Conservation (phyloP, 2,113 vertebrate genomes). For the Propithecus coquereli region DNA sequence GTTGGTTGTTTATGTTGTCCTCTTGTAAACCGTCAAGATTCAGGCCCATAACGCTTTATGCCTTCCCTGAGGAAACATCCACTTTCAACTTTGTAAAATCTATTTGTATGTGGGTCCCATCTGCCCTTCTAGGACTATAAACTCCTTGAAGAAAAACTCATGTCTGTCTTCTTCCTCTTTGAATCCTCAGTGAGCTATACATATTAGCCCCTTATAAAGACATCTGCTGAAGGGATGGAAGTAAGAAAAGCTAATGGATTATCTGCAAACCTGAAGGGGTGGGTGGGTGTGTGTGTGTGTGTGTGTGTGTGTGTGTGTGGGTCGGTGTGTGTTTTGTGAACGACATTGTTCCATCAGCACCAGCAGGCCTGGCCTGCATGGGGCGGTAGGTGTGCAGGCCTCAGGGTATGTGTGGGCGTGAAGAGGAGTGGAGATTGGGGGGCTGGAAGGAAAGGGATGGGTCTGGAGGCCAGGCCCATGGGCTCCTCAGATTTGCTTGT, state of each 20-base stretch:
- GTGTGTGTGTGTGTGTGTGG: background rate
- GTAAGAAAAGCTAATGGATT: background rate
- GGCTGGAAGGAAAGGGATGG: background rate
- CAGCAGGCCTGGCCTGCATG: background rate
- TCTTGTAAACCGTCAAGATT: background rate
- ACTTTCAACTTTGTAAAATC: constrained; percentile 38
- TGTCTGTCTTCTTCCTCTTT: background rate
- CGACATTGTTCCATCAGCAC: background rate
- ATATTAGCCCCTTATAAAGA: background rate
- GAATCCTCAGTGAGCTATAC: background rate
- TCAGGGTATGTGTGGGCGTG: background rate
- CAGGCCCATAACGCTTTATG: background rate
- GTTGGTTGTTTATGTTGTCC: background rate
- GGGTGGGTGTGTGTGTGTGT: no score
- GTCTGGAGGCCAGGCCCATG: background rate
- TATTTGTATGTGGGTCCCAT: background rate
- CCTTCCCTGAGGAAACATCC: background rate
- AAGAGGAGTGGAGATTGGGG: background rate
- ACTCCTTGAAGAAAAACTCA: background rate
- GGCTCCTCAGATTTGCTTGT: background rate
- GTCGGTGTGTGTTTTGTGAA: background rate
- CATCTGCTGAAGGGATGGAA: background rate
- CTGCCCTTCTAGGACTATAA: background rate
- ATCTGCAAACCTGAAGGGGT: background rate
- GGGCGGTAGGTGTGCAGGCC: background rate